Evolutionary conservation across 1,140 invertebrate species (phyloP).

Genomic region (Ceratina australensis): DNA sequence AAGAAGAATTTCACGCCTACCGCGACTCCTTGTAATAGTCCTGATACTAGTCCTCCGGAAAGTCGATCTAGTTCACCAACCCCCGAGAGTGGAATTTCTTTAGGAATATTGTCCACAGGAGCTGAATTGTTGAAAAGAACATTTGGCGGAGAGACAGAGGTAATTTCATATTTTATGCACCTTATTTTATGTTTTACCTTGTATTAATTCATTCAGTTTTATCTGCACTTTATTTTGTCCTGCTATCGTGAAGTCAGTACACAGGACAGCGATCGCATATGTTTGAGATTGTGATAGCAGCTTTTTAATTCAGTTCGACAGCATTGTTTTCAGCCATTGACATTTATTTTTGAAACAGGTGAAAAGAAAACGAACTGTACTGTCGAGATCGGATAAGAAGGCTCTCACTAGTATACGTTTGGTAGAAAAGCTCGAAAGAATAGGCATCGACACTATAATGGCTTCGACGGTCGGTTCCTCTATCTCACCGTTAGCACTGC

Average conservation of each 20-base stretch:
- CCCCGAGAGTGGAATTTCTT: slow-evolving; percentile 78
- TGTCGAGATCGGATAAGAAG: slow-evolving; percentile 79
- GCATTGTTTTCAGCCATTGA: not conserved
- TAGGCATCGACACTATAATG: slow-evolving; percentile 85
- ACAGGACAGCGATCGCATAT: no score
- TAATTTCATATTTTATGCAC: no score
- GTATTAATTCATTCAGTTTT: no score
- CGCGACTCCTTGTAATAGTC: slow-evolving; percentile 91
- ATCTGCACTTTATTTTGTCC: no score
- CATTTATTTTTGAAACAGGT: slow-evolving; percentile 25
- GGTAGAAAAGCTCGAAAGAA: slow-evolving; percentile 85
- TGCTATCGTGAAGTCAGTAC: no score
- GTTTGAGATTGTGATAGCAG: no score
- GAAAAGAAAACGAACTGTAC: slow-evolving; percentile 76
- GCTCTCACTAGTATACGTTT: slow-evolving; percentile 80
- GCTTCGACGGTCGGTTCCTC: slow-evolving; percentile 74
- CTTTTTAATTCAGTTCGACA: not conserved
- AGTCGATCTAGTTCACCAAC: slow-evolving; percentile 82
- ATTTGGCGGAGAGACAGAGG: slow-evolving; percentile 79
- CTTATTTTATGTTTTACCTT: no score
- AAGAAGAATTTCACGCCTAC: slow-evolving; percentile 86
- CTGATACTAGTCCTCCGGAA: slow-evolving; percentile 82
- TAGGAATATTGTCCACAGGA: slow-evolving; percentile 85
- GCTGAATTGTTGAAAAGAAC: slow-evolving; percentile 88
- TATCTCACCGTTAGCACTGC: slow-evolving; percentile 81